Conservation (phyloP, 1,140 invertebrate species). For the Neodiprion pinetum region DNA sequence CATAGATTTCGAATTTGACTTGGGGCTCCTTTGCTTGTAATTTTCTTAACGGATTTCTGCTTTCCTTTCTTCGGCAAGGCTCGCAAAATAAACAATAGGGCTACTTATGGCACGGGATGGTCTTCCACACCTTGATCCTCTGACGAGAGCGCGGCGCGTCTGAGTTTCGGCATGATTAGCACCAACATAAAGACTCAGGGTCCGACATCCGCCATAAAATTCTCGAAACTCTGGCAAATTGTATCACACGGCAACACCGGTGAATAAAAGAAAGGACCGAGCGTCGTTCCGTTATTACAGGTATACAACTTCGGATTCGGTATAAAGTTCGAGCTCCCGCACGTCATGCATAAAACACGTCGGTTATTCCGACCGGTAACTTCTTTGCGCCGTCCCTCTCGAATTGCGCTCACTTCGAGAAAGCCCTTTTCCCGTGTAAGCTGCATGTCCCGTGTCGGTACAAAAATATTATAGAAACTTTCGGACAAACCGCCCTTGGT, state of each 20-base stretch:
- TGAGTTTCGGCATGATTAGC: conserved; percentile 2
- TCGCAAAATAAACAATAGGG: not conserved
- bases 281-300: not conserved
- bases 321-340: not conserved
- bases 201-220: not conserved
- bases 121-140: not conserved
- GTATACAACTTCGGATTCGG: not conserved
- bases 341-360: not conserved
- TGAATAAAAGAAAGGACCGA: not conserved
- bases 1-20: not conserved
- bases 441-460: not conserved
- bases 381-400: not conserved
- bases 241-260: not conserved
- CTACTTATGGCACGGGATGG: not conserved
- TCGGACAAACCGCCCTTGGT: not conserved
- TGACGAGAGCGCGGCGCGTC: not conserved
- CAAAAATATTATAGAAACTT: not conserved
- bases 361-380: not conserved
- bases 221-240: not conserved
- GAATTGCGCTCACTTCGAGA: not conserved
- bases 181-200: not conserved
- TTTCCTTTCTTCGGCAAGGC: not conserved
- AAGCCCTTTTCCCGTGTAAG: not conserved
- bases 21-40: not conserved
- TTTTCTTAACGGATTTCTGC: not conserved